These are phyloP conservation scores for Micromesistius poutassou DNA, from an alignment of 2,797 vertebrate species.

Conservation along the genomic window DNA sequence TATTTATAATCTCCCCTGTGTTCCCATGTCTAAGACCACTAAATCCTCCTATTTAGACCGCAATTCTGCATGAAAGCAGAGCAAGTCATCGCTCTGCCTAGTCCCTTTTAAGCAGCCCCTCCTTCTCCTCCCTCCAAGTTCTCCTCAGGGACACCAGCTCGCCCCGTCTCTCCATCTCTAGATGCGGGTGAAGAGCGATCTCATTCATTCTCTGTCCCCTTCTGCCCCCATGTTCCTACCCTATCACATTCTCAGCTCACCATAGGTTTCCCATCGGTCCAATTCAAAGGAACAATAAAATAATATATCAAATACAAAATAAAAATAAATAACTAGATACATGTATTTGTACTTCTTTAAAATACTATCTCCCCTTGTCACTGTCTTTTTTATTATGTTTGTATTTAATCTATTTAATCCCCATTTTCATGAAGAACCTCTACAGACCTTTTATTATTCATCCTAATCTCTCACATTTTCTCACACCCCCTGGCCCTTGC, in stretches of 20 bases:
- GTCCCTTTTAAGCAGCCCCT: background rate
- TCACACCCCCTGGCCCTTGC: background rate
- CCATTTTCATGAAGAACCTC: background rate
- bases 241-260: background rate
- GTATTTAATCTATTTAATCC: background rate
- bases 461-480: background rate
- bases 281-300: background rate
- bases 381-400: background rate
- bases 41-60: background rate
- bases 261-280: background rate
- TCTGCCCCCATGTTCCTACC: background rate
- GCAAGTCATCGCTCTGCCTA: background rate
- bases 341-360: background rate
- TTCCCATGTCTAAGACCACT: background rate
- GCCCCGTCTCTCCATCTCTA: background rate
- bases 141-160: background rate
- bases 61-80: background rate
- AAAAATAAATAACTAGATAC: background rate
- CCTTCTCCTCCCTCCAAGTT: background rate
- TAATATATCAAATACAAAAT: background rate
- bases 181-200: background rate
- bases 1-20: background rate
- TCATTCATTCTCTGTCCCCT: background rate
- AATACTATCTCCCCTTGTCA: background rate
- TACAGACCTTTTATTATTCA: background rate